These are phyloP conservation scores for Cetonia aurata DNA, from an alignment of 2,888 invertebrate species.

Conservation along the genomic window DNA sequence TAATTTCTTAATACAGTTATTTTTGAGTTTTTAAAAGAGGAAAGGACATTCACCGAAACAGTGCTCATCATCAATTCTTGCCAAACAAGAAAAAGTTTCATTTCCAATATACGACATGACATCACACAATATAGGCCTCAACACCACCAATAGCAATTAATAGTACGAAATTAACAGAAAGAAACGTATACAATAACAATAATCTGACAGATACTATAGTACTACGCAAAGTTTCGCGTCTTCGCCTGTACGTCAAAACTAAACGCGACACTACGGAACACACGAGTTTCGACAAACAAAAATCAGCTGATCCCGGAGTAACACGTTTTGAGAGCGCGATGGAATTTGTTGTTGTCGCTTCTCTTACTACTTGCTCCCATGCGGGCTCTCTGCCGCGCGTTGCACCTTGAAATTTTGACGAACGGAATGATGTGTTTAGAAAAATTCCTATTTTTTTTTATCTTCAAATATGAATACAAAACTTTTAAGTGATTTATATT, in stretches of 20 bases:
- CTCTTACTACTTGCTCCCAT: slow-evolving; percentile 14
- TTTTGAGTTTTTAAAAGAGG: neutral
- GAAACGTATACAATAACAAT: no score
- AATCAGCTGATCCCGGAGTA: slow-evolving; percentile 45
- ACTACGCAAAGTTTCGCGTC: neutral
- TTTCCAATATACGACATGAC: no score
- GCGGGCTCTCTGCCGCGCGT: slow-evolving; percentile 4
- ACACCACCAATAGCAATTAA: no score
- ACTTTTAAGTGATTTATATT: neutral
- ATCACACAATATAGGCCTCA: no score
- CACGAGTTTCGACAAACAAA: slow-evolving; percentile 46
- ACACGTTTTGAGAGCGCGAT: slow-evolving; percentile 40
- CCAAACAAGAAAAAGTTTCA: neutral
- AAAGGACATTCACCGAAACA: slow-evolving; percentile 5
- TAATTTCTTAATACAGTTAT: slow-evolving; percentile 14
- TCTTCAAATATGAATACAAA: neutral
- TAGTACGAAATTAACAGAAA: no score
- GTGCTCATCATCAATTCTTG: neutral
- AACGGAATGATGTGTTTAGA: neutral
- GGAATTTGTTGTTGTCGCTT: slow-evolving; percentile 38
- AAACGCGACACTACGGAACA: slow-evolving; percentile 34
- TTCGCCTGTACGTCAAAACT: slow-evolving; percentile 14
- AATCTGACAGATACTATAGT: neutral
- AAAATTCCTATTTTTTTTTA: neutral
- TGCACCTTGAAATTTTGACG: slow-evolving; percentile 19